phyloP scores from a whole-genome alignment of 1,140 invertebrate genomes.

The Drosophila bocqueti region DNA sequence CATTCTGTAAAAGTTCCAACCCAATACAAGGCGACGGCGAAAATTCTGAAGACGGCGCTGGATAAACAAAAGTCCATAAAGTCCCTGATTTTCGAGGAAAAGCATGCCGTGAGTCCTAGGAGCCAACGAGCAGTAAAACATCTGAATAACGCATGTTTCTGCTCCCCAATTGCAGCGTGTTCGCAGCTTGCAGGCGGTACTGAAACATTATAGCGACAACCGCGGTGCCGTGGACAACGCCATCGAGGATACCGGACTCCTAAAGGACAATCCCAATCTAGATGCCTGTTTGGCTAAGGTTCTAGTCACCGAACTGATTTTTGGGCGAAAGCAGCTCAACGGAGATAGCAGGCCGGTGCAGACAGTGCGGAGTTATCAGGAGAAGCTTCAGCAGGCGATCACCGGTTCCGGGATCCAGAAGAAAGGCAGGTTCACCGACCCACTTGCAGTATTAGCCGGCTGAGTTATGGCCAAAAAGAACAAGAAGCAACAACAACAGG shows the following conservation, averaged over 20 bases:
- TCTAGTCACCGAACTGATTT: conserved; percentile 93
- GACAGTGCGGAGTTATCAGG: conserved; percentile 89
- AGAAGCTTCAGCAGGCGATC: conserved; percentile 85
- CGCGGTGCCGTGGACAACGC: conserved; percentile 88
- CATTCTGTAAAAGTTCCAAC: conserved; percentile 92
- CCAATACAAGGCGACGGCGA: conserved; percentile 88
- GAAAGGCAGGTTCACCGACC: conserved; percentile 64
- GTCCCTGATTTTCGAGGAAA: conserved; percentile 89
- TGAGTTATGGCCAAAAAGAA: conserved; percentile 60
- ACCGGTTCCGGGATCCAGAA: conserved; percentile 37
- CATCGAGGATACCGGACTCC: conserved; percentile 87
- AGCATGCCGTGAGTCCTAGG: conserved; percentile 87
- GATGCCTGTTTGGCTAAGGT: conserved; percentile 90
- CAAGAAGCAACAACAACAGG: conserved; percentile 35
- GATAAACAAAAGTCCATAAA: conserved; percentile 90
- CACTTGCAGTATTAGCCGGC: conserved; percentile 57
- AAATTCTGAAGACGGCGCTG: conserved; percentile 88
- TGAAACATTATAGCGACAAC: conserved; percentile 90
- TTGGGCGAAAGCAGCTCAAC: conserved; percentile 90
- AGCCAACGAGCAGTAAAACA: neutral
- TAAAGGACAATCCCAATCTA: conserved; percentile 89
- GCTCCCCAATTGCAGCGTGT: conserved; percentile 54
- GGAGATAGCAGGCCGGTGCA: conserved; percentile 89
- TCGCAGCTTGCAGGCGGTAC: conserved; percentile 87
- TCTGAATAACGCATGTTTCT: neutral